Base-by-base conservation (phyloP, 2,888 invertebrate species). In the Pristionchus maxplancki region DNA sequence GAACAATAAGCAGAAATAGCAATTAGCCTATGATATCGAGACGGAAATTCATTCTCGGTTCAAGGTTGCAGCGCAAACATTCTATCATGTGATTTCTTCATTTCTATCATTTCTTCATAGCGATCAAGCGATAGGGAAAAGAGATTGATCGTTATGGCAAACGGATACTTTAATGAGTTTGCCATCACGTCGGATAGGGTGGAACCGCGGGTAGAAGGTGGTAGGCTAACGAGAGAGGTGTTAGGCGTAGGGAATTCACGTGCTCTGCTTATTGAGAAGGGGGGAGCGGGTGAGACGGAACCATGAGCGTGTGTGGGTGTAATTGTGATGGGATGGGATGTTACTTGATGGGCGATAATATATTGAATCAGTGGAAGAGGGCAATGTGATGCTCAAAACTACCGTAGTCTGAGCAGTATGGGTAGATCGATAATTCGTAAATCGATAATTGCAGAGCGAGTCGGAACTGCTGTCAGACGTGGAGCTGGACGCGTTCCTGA, bases 401-500 rank as follows among this genome's bases (percentile, higher is more conserved):
- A 9, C 44, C 44, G 11, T 44, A 11, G 44, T 44, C 11, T 6
- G 44, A 44, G 44, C 11, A 44, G 11, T 9, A 44, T 44, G 8
- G 44, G 11, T 44, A 64, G n/a, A 64, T 64, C 62, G n/a, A 64
- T 64, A 64, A 64, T 64, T 28, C 28, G 24, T 3, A 58, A 58
- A 58, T 58, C 53, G 6, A 58, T 37, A 20, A 44, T 44, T 2
- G 17, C 24, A 83, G 83, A 11, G 6, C 37, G 58, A 83, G 34
- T 20, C 53, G 34, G 58, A 58, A 31, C 58, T 28, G 34, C 58
- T 83, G 53, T 83, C 83, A 20, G 83, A 83, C 58, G 34, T 3
- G 31, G 83, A 83, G 37, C 58, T 83, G 83, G 17, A 0, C n/a
- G 50, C 31, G 53, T 83, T 9, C 31, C 83, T 83, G 83, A 34